Evolutionary conservation across 1,140 invertebrate genomes (phyloP).

Genomic region (Hirudo medicinalis): DNA sequence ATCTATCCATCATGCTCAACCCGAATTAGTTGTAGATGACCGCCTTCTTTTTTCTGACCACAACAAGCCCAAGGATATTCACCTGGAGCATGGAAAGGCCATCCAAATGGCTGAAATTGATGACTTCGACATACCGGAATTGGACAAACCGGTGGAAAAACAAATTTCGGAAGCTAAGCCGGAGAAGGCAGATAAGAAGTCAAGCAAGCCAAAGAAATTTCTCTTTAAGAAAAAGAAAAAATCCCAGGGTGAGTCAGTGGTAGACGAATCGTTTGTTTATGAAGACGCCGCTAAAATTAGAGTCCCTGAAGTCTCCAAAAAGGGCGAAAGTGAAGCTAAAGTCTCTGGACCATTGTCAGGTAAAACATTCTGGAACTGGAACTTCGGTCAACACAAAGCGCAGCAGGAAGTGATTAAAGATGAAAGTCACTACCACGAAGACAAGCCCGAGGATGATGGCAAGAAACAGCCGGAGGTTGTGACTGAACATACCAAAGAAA

Average conservation of each 20-base stretch:
- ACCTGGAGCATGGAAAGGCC: neutral
- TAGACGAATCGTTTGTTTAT: slow-evolving; percentile 6
- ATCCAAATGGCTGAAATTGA: slow-evolving; percentile 4
- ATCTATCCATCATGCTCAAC: neutral
- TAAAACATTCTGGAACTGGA: slow-evolving; percentile 11
- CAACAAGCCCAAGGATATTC: slow-evolving; percentile 5
- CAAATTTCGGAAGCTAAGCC: neutral
- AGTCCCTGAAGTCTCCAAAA: neutral
- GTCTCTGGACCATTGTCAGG: neutral
- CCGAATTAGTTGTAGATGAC: slow-evolving; percentile 5
- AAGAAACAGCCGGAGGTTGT: too few species aligned
- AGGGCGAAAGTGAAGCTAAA: neutral
- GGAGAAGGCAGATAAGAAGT: neutral
- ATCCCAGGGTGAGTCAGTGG: neutral
- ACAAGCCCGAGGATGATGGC: neutral
- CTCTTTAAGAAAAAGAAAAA: slow-evolving; percentile 1
- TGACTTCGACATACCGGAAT: neutral
- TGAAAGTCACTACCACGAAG: slow-evolving; percentile 9
- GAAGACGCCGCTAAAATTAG: slow-evolving; percentile 6
- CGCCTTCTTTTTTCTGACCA: neutral
- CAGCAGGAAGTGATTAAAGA: slow-evolving; percentile 9
- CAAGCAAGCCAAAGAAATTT: neutral
- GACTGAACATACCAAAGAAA: too few species aligned
- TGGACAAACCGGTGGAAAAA: neutral
- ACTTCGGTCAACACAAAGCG: neutral